Evolutionary conservation across 2,888 invertebrate genomes (phyloP).

Genomic region (Stenodema calcarata): DNA sequence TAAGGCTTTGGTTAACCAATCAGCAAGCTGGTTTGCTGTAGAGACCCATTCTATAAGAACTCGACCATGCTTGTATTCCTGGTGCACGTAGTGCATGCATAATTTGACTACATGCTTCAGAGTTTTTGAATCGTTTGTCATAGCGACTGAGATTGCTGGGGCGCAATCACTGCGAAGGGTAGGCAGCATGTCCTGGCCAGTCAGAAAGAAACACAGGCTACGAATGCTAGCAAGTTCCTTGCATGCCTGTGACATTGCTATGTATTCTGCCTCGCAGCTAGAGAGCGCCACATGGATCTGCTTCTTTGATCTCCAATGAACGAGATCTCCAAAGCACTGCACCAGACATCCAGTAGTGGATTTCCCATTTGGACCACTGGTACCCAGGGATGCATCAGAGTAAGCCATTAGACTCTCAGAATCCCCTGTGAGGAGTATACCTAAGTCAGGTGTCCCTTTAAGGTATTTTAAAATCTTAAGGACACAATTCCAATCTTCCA

Average conservation of each 20-base stretch:
- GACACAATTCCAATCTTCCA: too few relatives aligned
- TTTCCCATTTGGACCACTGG: too few relatives aligned
- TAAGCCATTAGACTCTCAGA: neutral
- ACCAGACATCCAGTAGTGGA: constrained; percentile 2
- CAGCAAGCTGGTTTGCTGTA: constrained; percentile 5
- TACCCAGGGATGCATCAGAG: neutral
- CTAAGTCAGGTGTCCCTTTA: neutral
- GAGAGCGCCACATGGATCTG: too few relatives aligned
- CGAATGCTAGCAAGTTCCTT: constrained; percentile 2
- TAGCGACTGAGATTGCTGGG: too few relatives aligned
- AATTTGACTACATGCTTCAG: too few relatives aligned
- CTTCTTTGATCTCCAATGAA: neutral
- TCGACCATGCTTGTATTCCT: neutral
- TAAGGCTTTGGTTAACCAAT: neutral
- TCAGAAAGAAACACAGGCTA: neutral
- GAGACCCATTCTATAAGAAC: neutral
- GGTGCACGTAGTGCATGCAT: too few relatives aligned
- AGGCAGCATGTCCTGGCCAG: neutral
- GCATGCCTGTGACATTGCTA: neutral
- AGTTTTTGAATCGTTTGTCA: too few relatives aligned
- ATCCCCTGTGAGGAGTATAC: neutral
- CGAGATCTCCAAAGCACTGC: neutral
- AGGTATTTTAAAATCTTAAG: too few relatives aligned
- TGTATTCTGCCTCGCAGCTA: constrained; percentile 13
- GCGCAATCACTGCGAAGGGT: too few relatives aligned